Evolutionary conservation across 1,140 invertebrate genomes (phyloP), one percentile per base, ranked within the genome.

Genomic region (Musca vetustissima): DNA sequence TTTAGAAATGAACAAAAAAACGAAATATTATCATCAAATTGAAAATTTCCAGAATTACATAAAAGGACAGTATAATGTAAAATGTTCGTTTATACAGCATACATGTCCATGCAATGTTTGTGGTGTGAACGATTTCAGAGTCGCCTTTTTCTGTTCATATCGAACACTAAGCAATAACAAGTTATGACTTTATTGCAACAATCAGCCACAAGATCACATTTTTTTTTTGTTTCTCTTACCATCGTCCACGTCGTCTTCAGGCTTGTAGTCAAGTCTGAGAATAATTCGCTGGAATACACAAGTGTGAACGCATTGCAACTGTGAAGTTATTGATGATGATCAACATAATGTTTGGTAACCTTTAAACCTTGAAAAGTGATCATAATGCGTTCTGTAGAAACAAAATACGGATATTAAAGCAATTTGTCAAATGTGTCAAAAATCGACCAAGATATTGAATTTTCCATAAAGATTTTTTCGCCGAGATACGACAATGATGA

Each of bases 401-500:
- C 43, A 52, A 66, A 69, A 69, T 59, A 57, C 22, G 53, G 67
- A 69, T 59, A 69, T 69, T 69, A 69, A 69, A 69, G 55, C 59
- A 69, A 69, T 69, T 69, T 69, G 67, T 69, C 67, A 69, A 69
- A 69, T 57, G 57, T 69, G 67, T 69, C 67, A 69, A 69, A 69
- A 69, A 64, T 19, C 55, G 55, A 69, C 53, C 55, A 59, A 67
- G 49, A 57, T 57, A 53, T 67, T 66, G 64, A 66, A 66, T 66
- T 66, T 50, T 66, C 64, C 64, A 66, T 61, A 61, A 36, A 61
- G 57, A 61, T 61, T 32, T 59, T 61, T 61, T 19, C 32, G 36
- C 57, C 36, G 36, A n/a, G 57, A 36, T 61, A 61, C 21, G 32
- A 61, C 15, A 28, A 59, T 28, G 55, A 43, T 43, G 32, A 61